Conservation (phyloP, 2,888 invertebrate species). For the Neoaliturus tenellus region DNA sequence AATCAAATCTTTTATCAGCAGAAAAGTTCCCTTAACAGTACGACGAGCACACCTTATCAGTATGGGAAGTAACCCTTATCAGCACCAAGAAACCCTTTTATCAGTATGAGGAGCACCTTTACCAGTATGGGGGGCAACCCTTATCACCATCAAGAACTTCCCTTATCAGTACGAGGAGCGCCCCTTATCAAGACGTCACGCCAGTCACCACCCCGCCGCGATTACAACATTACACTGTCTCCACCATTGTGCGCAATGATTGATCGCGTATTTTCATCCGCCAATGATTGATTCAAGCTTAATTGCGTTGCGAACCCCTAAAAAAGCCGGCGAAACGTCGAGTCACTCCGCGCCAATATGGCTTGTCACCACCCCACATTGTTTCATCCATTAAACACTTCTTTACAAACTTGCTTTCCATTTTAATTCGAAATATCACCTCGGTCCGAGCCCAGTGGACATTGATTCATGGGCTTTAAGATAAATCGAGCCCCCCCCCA, state of each 20-base stretch:
- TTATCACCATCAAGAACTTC: too few relatives aligned
- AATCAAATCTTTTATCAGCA: too few relatives aligned
- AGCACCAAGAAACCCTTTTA: too few relatives aligned
- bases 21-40: too few relatives aligned
- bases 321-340: conserved; percentile 30
- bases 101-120: too few relatives aligned
- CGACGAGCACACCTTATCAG: too few relatives aligned
- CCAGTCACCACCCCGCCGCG: background rate
- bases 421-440: conserved; percentile 54
- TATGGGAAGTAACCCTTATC: too few relatives aligned
- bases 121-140: too few relatives aligned
- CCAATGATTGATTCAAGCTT: conserved; percentile 51
- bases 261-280: conserved; percentile 50
- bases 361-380: conserved; percentile 22
- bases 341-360: conserved; percentile 46
- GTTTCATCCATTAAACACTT: conserved; percentile 53
- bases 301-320: conserved; percentile 52
- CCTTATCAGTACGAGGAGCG: conserved; percentile 10
- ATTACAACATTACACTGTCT: conserved; percentile 33
- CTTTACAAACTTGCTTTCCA: conserved; percentile 53
- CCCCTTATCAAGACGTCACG: background rate
- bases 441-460: conserved; percentile 40
- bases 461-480: conserved; percentile 42
- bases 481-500: conserved; percentile 32
- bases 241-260: conserved; percentile 41